Evolutionary conservation across 2,797 vertebrate genomes (phyloP).

Genomic region (Natrix natrix): DNA sequence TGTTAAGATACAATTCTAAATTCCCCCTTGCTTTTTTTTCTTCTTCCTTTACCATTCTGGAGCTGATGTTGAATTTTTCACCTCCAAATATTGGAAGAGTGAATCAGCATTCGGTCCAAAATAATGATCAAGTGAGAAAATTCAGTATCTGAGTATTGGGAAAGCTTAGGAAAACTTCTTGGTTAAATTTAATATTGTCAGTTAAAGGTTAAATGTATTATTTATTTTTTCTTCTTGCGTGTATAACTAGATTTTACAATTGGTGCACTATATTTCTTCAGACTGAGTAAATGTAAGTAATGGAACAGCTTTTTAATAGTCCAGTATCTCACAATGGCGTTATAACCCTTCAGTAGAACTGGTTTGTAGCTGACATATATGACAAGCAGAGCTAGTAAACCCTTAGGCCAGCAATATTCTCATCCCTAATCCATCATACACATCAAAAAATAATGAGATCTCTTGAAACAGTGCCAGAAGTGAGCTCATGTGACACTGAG

Average conservation of each 20-base stretch:
- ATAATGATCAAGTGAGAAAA: constrained; percentile 39
- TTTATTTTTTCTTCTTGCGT: constrained; percentile 42
- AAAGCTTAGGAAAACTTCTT: constrained; percentile 38
- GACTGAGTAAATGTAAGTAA: constrained; percentile 62
- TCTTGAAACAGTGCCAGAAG: constrained; percentile 62
- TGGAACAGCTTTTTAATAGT: constrained; percentile 64
- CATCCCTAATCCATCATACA: constrained; percentile 69
- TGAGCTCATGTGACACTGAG: constrained; percentile 63
- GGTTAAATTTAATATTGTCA: constrained; percentile 46
- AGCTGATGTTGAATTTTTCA: constrained; percentile 6
- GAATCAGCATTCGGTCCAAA: constrained; percentile 35
- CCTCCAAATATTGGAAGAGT: background rate
- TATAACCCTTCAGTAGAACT: constrained; percentile 55
- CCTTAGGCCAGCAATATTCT: constrained; percentile 68
- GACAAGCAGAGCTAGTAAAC: constrained; percentile 61
- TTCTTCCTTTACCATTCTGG: background rate
- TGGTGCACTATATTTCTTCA: constrained; percentile 63
- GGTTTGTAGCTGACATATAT: constrained; percentile 66
- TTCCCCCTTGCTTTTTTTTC: background rate
- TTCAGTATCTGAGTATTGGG: constrained; percentile 23
- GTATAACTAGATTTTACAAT: constrained; percentile 54
- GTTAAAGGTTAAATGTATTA: too few relatives aligned
- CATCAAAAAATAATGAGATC: constrained; percentile 72
- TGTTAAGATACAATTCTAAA: background rate
- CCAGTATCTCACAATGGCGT: constrained; percentile 51